Evolutionary conservation across 2,797 vertebrate species (phyloP).

Genomic region (Dicrostonyx torquatus): DNA sequence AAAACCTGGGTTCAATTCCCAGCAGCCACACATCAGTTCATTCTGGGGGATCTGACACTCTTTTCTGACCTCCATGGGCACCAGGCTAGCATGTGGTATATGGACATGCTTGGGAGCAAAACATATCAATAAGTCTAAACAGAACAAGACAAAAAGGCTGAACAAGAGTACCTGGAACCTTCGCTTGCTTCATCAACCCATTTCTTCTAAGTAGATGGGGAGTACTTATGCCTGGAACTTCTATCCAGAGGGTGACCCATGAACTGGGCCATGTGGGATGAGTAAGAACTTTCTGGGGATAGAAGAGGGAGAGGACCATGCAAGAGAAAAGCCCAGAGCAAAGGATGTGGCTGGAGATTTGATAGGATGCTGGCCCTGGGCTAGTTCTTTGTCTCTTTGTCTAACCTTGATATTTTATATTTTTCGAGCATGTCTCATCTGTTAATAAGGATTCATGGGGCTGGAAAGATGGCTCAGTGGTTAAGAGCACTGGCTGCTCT

Average conservation of each 20-base stretch:
- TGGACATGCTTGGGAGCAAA: neutral
- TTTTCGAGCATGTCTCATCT: slow-evolving; percentile 54
- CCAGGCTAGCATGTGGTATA: neutral
- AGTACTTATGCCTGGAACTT: neutral
- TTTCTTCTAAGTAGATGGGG: slow-evolving; percentile 21
- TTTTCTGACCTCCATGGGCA: neutral
- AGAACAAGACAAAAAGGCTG: neutral
- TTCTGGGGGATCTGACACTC: neutral
- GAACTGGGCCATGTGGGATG: slow-evolving; percentile 13
- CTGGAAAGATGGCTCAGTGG: too few species aligned
- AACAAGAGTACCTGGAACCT: neutral
- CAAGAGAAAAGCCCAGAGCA: neutral
- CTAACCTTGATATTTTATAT: slow-evolving; percentile 28
- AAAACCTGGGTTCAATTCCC: neutral
- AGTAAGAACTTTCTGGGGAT: slow-evolving; percentile 8
- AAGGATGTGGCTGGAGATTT: neutral
- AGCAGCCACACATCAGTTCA: neutral
- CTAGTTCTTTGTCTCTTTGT: slow-evolving; percentile 32
- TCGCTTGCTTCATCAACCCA: neutral
- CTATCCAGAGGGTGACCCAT: neutral
- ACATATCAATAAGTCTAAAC: neutral
- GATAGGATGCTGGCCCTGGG: neutral
- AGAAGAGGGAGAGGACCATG: neutral
- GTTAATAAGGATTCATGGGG: neutral
- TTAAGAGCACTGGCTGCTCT: too few species aligned